Conservation (phyloP, 92 coral and sea anemone genomes). For the Metridium senile region DNA sequence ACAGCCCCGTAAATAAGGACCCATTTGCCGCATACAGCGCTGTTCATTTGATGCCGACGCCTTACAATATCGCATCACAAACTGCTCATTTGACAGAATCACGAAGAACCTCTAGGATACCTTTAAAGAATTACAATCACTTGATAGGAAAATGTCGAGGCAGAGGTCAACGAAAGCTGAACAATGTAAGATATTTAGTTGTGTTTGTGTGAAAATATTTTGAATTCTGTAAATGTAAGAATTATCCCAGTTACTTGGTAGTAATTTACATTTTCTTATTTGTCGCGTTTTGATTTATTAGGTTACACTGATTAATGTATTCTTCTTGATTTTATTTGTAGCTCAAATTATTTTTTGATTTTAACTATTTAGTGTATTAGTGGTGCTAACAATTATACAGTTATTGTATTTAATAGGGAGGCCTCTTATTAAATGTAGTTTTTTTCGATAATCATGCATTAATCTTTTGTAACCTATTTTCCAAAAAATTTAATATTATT, state of each 20-base stretch:
- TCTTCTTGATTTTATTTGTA: no score
- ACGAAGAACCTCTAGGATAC: neutral
- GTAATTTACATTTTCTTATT: neutral
- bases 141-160: constrained; percentile 62
- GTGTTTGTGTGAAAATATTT: constrained; percentile 5
- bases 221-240: neutral
- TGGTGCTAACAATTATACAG: no score
- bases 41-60: constrained; percentile 37
- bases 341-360: no score
- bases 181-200: constrained; percentile 64
- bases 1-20: constrained; percentile 12
- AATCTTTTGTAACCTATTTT: no score
- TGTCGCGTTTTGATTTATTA: constrained; percentile 1
- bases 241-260: neutral
- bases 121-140: neutral
- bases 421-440: no score
- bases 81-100: constrained; percentile 18
- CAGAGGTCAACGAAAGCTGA: constrained; percentile 84
- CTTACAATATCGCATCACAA: constrained; percentile 2
- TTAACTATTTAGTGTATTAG: no score
- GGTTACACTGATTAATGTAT: neutral
- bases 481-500: no score
- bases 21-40: constrained; percentile 15
- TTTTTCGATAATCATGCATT: no score
- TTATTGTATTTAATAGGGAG: no score